phyloP scores from a whole-genome alignment of 2,113 vertebrate species.

The Dromaius novaehollandiae region DNA sequence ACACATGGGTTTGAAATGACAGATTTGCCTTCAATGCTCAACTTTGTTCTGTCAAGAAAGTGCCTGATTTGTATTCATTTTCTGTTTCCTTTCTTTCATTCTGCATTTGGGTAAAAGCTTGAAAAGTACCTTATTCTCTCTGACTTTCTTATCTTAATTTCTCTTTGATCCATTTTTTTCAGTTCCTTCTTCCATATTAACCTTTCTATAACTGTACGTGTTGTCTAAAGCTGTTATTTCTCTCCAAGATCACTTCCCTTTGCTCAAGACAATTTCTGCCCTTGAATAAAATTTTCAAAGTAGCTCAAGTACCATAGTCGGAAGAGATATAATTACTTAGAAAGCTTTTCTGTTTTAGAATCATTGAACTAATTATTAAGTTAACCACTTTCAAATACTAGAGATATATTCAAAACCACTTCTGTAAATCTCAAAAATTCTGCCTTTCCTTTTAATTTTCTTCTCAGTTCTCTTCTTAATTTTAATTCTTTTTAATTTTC shows the following conservation, averaged over 20 bases:
- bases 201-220: slow-evolving; percentile 4
- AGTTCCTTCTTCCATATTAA: slow-evolving; percentile 7
- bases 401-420: not conserved
- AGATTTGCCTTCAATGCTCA: slow-evolving; percentile 26
- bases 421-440: not conserved
- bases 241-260: not conserved
- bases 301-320: not conserved
- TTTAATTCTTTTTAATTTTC: not conserved
- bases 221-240: slow-evolving; percentile 47
- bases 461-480: not conserved
- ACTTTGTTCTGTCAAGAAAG: slow-evolving; percentile 47
- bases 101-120: slow-evolving; percentile 27
- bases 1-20: not conserved
- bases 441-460: not conserved
- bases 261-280: slow-evolving; percentile 49
- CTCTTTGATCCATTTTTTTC: slow-evolving; percentile 41
- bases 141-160: slow-evolving; percentile 53
- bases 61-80: slow-evolving; percentile 51
- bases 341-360: slow-evolving; percentile 10
- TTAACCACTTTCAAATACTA: not conserved
- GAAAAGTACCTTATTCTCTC: slow-evolving; percentile 30
- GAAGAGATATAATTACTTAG: slow-evolving; percentile 11
- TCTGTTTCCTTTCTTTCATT: slow-evolving; percentile 16
- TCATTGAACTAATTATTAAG: not conserved
- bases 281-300: slow-evolving; percentile 46